Evolutionary conservation across 2,888 invertebrate genomes (phyloP), one percentile per base, ranked within the genome.

Genomic region (Elysia crispata): DNA sequence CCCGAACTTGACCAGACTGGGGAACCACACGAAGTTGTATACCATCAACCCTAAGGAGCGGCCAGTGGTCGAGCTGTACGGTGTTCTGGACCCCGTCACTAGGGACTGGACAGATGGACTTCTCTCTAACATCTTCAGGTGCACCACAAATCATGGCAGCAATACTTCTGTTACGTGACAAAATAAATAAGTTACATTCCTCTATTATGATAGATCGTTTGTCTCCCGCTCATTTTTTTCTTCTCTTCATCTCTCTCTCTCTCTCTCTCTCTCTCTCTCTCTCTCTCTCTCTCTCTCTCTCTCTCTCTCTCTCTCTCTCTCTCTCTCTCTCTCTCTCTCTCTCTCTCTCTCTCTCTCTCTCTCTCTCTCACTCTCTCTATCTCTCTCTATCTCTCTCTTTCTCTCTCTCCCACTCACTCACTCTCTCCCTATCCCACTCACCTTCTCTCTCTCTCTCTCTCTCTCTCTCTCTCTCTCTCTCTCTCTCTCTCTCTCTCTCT

Each of bases 51-150:
- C 97, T 3, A 97, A 97, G 84, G 96, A 97, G 0, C 96, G 96
- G 86, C 95, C 96, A 0, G 96, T 97, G 1, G 94, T 96, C 81
- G 97, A 97, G 92, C 93, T 97, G 20, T 97, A 97, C 87, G 97
- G 97, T 0, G 95, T 95, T 82, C 92, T 97, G 76, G 96, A 97
- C 91, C 95, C 96, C 0, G 93, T 94, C 25, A 96, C 96, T 0
- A 94, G 97, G 88, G 97, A 97, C 91, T 97, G 97, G 97, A 95
- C 96, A 1, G 97, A 97, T 90, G 97, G 97, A 11, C 93, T 97
- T 57, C 94, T 97, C 85, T 97, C 97, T 5, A 95, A 95, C 90
- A 97, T 97, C 89, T 97, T 97, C 92, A 77, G 79, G 79, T 79
- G 30, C 62, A 64, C 49, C 5, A 62, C n/a, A 60, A 23, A 20